Evolutionary conservation across 2,113 vertebrate species (phyloP).

Genomic region (Salvelinus fontinalis): DNA sequence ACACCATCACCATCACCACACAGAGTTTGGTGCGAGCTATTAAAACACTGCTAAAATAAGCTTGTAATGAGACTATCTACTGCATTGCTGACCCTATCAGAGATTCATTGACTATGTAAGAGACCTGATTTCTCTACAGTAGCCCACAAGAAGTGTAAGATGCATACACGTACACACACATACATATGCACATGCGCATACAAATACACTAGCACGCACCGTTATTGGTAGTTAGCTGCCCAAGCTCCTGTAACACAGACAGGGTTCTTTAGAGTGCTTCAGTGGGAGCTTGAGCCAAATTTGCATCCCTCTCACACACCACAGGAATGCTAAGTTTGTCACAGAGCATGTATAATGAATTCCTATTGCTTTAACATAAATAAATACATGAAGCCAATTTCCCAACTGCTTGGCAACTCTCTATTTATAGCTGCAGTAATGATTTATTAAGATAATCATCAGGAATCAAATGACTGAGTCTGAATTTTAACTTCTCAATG

Average conservation of each 20-base stretch:
- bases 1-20: constrained; percentile 40
- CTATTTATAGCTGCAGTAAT: constrained; percentile 68
- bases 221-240: constrained; percentile 25
- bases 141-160: constrained; percentile 23
- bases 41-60: constrained; percentile 50
- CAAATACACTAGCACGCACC: constrained; percentile 6
- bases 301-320: constrained; percentile 47
- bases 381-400: constrained; percentile 73
- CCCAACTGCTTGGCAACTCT: constrained; percentile 66
- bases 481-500: constrained; percentile 59
- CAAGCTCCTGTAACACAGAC: constrained; percentile 36
- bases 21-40: constrained; percentile 49
- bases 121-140: constrained; percentile 34
- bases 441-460: constrained; percentile 70
- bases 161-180: background rate
- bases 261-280: constrained; percentile 37
- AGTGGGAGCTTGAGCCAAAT: constrained; percentile 66
- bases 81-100: constrained; percentile 53
- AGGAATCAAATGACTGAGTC: constrained; percentile 57
- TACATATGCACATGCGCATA: background rate
- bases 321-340: constrained; percentile 60
- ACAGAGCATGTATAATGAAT: constrained; percentile 69
- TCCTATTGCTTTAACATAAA: constrained; percentile 71
- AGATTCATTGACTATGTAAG: constrained; percentile 58
- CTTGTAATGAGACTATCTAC: constrained; percentile 35